These are phyloP conservation scores for Ochropleura plecta DNA, from an alignment of 2,888 invertebrate species.

Conservation along the genomic window DNA sequence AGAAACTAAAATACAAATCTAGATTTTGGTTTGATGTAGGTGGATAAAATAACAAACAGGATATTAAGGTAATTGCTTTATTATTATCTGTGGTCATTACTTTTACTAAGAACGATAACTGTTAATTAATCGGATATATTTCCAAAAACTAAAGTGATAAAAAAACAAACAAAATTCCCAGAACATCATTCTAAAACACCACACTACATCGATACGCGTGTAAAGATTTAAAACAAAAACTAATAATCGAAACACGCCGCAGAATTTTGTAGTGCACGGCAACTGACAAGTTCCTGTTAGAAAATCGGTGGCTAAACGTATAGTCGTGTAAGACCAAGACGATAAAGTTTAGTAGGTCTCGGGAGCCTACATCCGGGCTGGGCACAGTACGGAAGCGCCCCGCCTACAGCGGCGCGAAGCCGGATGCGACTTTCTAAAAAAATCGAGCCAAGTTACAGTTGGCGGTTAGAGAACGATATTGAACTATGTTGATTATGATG, in stretches of 20 bases:
- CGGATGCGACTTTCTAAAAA: constrained; percentile 90
- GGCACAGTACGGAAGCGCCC: constrained; percentile 82
- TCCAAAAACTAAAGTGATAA: constrained; percentile 16
- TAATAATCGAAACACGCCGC: background rate
- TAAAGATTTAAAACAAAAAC: background rate
- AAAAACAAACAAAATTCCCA: background rate
- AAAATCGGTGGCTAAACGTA: constrained; percentile 59
- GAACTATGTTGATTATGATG: constrained; percentile 56
- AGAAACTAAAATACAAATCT: constrained; percentile 72
- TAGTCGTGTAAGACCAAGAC: constrained; percentile 52
- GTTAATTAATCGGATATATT: constrained; percentile 12
- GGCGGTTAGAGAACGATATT: constrained; percentile 64
- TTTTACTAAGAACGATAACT: constrained; percentile 10
- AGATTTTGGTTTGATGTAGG: constrained; percentile 69
- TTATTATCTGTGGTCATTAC: constrained; percentile 22
- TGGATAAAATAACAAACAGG: constrained; percentile 42
- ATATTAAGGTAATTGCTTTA: constrained; percentile 15
- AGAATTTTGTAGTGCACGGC: constrained; percentile 38
- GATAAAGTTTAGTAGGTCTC: constrained; percentile 78
- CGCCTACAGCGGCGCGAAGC: constrained; percentile 79
- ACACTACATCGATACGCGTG: background rate
- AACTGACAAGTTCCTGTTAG: constrained; percentile 53
- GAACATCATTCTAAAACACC: background rate
- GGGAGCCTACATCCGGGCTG: constrained; percentile 83
- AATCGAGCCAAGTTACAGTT: constrained; percentile 81